Conservation (phyloP, 2,113 vertebrate species). For the Hirundichthys speculiger region DNA sequence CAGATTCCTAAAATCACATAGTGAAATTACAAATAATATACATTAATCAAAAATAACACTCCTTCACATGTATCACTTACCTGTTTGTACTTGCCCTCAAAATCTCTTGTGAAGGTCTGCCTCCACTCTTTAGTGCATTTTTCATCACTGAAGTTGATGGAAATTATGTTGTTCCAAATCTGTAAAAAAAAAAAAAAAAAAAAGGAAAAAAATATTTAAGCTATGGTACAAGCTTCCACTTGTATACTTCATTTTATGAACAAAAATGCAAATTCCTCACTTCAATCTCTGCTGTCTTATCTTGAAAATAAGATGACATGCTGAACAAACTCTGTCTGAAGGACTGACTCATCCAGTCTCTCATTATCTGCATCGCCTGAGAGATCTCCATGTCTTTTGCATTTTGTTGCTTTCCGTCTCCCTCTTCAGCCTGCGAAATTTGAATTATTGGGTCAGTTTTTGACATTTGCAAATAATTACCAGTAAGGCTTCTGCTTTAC, state of each 20-base stretch:
- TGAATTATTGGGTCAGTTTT: background rate
- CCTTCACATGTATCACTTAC: slow-evolving; percentile 62
- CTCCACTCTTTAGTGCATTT: slow-evolving; percentile 80
- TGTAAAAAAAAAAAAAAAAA: slow-evolving; percentile 52
- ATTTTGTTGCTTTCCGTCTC: background rate
- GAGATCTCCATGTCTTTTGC: slow-evolving; percentile 33
- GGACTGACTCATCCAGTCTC: slow-evolving; percentile 64
- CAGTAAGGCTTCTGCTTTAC: background rate
- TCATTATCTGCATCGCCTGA: slow-evolving; percentile 36
- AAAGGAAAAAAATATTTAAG: too few species aligned
- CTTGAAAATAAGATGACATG: fast-evolving
- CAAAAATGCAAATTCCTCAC: slow-evolving; percentile 53
- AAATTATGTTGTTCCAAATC: slow-evolving; percentile 85
- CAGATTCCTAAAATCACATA: slow-evolving; percentile 74
- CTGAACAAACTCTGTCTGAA: slow-evolving; percentile 49
- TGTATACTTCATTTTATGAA: background rate
- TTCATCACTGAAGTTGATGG: slow-evolving; percentile 77
- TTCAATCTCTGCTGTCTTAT: slow-evolving; percentile 46
- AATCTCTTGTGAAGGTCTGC: slow-evolving; percentile 74
- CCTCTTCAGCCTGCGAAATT: slow-evolving; percentile 31
- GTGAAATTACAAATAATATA: background rate
- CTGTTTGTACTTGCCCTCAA: slow-evolving; percentile 85
- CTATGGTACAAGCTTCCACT: background rate
- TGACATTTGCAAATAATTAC: background rate
- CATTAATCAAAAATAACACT: background rate